Conservation (phyloP, 2,888 invertebrate species). For the Halictus ligatus region DNA sequence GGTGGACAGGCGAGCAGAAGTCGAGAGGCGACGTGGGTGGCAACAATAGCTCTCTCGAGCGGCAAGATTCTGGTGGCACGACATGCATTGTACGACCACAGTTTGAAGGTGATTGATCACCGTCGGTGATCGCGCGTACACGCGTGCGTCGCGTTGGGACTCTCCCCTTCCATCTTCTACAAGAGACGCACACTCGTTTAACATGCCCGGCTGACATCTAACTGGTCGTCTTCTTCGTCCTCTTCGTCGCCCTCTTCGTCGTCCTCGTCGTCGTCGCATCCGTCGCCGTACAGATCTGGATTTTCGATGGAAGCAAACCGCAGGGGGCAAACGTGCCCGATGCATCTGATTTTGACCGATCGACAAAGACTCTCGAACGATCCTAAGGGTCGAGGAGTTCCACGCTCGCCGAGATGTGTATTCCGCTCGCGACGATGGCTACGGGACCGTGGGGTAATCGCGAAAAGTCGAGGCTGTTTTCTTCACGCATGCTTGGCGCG, state of each 20-base stretch:
- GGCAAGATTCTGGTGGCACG: conserved; percentile 78
- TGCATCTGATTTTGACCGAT: conserved; percentile 66
- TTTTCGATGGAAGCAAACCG: conserved; percentile 65
- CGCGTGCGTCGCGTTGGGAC: conserved; percentile 52
- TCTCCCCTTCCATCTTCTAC: conserved; percentile 43
- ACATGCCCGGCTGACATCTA: conserved; percentile 65
- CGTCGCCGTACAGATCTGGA: conserved; percentile 67
- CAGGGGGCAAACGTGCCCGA: conserved; percentile 63
- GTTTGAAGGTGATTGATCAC: conserved; percentile 82
- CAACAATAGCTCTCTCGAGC: conserved; percentile 78
- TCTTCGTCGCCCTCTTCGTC: conserved; percentile 18
- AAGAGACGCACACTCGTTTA: conserved; percentile 54
- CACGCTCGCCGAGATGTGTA: neutral
- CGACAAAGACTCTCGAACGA: conserved; percentile 44
- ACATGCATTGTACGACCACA: conserved; percentile 78
- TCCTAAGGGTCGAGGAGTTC: neutral
- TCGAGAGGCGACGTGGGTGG: conserved; percentile 80
- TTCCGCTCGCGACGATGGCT: neutral
- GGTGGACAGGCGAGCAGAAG: conserved; percentile 45
- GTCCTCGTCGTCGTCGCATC: conserved; percentile 15
- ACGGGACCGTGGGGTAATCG: neutral
- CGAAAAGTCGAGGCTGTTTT: neutral
- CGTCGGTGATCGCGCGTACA: conserved; percentile 65
- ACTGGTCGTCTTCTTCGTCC: conserved; percentile 48
- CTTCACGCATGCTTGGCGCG: neutral